A percentile compares a stretch with the other conserved stretches of the same genome.
Conservation (phyloP, 2,113 vertebrate species). For the Cryptotis parvus region DNA sequence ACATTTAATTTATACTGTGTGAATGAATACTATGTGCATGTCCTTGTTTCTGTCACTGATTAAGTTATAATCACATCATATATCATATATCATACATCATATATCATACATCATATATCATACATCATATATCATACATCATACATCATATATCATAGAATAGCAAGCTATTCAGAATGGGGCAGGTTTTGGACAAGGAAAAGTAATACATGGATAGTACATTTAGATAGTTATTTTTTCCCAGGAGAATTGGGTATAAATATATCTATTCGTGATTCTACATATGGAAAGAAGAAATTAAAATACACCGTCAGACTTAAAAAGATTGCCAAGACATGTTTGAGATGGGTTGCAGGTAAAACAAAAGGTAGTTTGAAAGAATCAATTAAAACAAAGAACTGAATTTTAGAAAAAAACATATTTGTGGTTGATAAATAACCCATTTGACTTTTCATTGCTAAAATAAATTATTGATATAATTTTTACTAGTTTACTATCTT, state of each 20-base stretch:
- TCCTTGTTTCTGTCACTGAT: neutral
- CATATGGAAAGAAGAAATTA: neutral
- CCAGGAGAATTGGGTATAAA: neutral
- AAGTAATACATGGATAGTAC: neutral
- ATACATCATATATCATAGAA: neutral
- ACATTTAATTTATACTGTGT: constrained; percentile 15
- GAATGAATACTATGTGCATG: constrained; percentile 5
- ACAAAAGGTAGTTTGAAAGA: neutral
- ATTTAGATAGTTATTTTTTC: neutral
- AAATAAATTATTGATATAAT: neutral
- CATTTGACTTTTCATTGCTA: constrained; percentile 15
- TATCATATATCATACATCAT: neutral
- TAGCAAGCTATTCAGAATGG: constrained; percentile 17
- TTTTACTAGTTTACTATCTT: neutral
- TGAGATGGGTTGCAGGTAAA: neutral
- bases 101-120: neutral
- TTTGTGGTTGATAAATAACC: constrained; percentile 5
- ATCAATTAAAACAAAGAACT: neutral
- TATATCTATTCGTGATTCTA: neutral
- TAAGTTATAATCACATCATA: neutral
- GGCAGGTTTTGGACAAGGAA: neutral
- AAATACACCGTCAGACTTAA: constrained; percentile 7
- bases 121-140: neutral
- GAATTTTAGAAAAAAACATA: neutral
- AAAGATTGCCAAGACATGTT: neutral